A percentile compares a stretch with the other conserved stretches of the same genome.
Evolutionary conservation across 2,888 invertebrate genomes (phyloP).

Genomic region (Drosophila aldrichi): DNA sequence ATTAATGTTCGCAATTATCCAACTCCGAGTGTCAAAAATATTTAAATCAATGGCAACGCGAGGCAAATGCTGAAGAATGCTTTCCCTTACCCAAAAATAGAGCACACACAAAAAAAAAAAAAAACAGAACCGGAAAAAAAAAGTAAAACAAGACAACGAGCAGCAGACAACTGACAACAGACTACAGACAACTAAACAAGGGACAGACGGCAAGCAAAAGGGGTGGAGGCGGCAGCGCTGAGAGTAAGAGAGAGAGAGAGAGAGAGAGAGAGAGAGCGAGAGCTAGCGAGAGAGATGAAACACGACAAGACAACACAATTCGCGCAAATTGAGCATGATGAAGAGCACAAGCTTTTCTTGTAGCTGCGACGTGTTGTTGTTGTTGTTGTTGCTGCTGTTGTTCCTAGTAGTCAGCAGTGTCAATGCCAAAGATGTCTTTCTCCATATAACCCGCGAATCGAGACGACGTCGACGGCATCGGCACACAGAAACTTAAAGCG

Average conservation of each 20-base stretch:
- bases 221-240: slow-evolving; percentile 20
- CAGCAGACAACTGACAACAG: slow-evolving; percentile 57
- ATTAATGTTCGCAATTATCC: slow-evolving; percentile 80
- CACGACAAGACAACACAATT: slow-evolving; percentile 75
- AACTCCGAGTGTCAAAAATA: slow-evolving; percentile 77
- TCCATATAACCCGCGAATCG: slow-evolving; percentile 55
- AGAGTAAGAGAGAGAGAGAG: slow-evolving; percentile 14
- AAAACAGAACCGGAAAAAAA: neutral
- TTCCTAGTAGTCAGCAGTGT: slow-evolving; percentile 58
- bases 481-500: slow-evolving; percentile 61
- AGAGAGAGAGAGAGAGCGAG: slow-evolving; percentile 10
- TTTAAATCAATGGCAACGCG: slow-evolving; percentile 75
- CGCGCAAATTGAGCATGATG: slow-evolving; percentile 80
- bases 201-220: slow-evolving; percentile 22
- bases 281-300: slow-evolving; percentile 35
- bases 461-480: slow-evolving; percentile 10
- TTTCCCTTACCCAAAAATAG: neutral
- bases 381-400: slow-evolving; percentile 27
- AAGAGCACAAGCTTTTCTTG: slow-evolving; percentile 59
- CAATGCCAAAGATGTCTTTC: slow-evolving; percentile 72
- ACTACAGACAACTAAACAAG: slow-evolving; percentile 25
- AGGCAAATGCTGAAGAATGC: slow-evolving; percentile 34
- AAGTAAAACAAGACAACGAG: slow-evolving; percentile 28
- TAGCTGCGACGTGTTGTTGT: slow-evolving; percentile 15
- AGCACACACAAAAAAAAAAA: neutral